phyloP scores from a whole-genome alignment of 92 coral and sea anemone species.

The Actinernus sp. region DNA sequence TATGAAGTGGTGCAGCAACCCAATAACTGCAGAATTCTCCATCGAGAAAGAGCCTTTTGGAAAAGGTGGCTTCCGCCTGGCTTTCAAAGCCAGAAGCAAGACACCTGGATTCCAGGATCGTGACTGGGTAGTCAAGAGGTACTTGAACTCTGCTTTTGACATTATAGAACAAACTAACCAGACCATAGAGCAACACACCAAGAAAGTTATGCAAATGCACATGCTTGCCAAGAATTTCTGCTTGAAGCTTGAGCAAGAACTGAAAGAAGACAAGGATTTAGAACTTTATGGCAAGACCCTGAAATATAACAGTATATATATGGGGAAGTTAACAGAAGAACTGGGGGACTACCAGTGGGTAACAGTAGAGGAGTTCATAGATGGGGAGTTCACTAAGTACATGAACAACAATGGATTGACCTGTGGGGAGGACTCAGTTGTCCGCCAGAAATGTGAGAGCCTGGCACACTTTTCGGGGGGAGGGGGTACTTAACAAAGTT shows the following conservation, averaged over 20 bases:
- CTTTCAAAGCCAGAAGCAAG: constrained; percentile 39
- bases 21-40: constrained; percentile 11
- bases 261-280: constrained; percentile 2
- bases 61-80: constrained; percentile 30
- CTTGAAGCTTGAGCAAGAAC: constrained; percentile 1
- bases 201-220: constrained; percentile 41
- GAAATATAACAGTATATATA: constrained; percentile 19
- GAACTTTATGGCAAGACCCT: constrained; percentile 24
- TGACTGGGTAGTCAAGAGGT: constrained; percentile 34
- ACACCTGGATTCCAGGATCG: constrained; percentile 2
- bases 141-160: constrained; percentile 4
- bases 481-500: no score
- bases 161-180: constrained; percentile 3
- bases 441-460: constrained; percentile 33
- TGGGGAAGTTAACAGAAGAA: constrained; percentile 41
- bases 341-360: constrained; percentile 4
- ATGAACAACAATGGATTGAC: constrained; percentile 26
- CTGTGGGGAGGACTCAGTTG: constrained; percentile 5
- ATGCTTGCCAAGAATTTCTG: constrained; percentile 13
- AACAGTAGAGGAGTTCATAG: constrained; percentile 32
- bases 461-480: constrained; percentile 48
- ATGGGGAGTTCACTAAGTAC: constrained; percentile 27
- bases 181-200: constrained; percentile 38
- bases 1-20: constrained; percentile 28
- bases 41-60: constrained; percentile 25